phyloP scores from a whole-genome alignment of 1,140 invertebrate genomes.

The Pseudoatta argentina region DNA sequence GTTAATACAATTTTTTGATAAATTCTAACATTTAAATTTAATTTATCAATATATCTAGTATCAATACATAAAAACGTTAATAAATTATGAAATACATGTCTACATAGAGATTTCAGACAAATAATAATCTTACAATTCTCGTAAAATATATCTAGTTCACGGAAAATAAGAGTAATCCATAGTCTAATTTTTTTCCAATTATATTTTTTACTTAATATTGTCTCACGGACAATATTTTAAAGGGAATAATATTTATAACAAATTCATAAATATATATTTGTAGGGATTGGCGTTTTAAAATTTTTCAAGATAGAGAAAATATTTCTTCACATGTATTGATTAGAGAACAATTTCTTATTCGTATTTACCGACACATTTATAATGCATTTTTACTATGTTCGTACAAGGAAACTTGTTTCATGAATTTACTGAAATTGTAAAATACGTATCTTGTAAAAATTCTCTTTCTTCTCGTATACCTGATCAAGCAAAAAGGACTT shows the following conservation, averaged over 20 bases:
- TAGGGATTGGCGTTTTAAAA: no score
- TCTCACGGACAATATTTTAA: no score
- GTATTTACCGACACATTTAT: no score
- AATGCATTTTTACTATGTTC: no score
- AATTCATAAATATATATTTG: no score
- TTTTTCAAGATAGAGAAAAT: no score
- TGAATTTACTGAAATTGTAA: neutral
- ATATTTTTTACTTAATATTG: no score
- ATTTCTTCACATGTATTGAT: no score
- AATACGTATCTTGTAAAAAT: neutral
- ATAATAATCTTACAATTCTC: neutral
- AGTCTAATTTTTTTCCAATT: neutral
- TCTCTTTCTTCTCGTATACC: neutral
- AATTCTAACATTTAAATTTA: neutral
- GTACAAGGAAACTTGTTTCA: slow-evolving; percentile 26
- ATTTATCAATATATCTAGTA: neutral
- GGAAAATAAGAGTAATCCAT: neutral
- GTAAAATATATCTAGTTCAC: neutral
- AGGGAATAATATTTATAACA: no score
- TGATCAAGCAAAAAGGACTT: no score
- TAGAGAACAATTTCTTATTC: no score
- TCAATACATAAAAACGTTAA: neutral
- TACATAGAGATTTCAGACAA: neutral
- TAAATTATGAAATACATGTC: neutral
- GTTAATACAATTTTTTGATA: slow-evolving; percentile 4